These are phyloP conservation scores for Drosophila heteroneura DNA, from an alignment of 2,888 invertebrate species.

Conservation along the genomic window DNA sequence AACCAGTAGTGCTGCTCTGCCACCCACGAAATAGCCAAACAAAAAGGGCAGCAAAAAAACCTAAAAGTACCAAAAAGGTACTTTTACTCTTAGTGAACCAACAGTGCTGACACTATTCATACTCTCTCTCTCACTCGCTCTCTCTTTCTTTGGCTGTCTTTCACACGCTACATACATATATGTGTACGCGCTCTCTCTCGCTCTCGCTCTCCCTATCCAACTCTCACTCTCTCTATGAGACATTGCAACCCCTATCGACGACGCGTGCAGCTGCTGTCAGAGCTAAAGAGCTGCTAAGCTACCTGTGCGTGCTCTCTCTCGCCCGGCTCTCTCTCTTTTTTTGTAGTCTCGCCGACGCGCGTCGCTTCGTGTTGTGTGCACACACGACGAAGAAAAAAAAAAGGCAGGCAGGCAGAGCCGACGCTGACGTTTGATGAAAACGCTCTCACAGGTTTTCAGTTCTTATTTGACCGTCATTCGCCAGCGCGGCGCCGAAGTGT, in stretches of 20 bases:
- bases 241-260: slow-evolving; percentile 12
- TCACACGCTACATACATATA: slow-evolving; percentile 1
- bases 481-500: slow-evolving; percentile 77
- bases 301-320: slow-evolving; percentile 24
- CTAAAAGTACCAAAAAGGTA: slow-evolving; percentile 47
- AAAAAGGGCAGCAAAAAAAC: slow-evolving; percentile 65
- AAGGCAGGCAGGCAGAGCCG: slow-evolving; percentile 28
- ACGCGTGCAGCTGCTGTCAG: slow-evolving; percentile 11
- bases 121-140: not conserved
- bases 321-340: slow-evolving; percentile 19
- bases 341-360: slow-evolving; percentile 20
- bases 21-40: slow-evolving; percentile 73
- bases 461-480: slow-evolving; percentile 79
- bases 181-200: not conserved
- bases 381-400: slow-evolving; percentile 32
- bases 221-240: not conserved
- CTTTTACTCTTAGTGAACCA: slow-evolving; percentile 50
- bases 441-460: slow-evolving; percentile 75
- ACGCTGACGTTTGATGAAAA: slow-evolving; percentile 36
- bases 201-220: not conserved
- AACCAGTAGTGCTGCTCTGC: slow-evolving; percentile 71
- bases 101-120: slow-evolving; percentile 1
- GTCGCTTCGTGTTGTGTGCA: slow-evolving; percentile 33
- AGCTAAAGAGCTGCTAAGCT: slow-evolving; percentile 12
- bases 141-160: slow-evolving; percentile 27